phyloP scores from a whole-genome alignment of 2,888 invertebrate genomes.

The Macaria notata region DNA sequence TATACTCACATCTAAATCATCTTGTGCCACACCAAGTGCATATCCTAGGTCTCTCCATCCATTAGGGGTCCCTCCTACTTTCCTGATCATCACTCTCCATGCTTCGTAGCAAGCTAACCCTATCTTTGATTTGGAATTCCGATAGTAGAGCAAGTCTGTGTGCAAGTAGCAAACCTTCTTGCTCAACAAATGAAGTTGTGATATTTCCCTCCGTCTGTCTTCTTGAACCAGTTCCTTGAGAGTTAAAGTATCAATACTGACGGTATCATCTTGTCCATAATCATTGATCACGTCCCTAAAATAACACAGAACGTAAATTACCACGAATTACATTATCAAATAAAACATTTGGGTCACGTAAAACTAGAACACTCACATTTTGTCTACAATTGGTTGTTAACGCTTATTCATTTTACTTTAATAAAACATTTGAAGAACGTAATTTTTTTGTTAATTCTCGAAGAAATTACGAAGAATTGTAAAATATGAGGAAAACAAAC shows the following conservation, averaged over 20 bases:
- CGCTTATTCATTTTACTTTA: conserved; percentile 1
- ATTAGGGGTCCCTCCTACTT: conserved; percentile 66
- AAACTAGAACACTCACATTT: conserved; percentile 15
- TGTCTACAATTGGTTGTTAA: not conserved
- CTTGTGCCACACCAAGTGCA: conserved; percentile 56
- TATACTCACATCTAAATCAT: conserved; percentile 67
- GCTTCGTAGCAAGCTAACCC: conserved; percentile 65
- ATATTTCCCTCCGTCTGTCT: conserved; percentile 62
- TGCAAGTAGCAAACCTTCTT: conserved; percentile 68
- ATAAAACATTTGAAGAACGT: conserved; percentile 7
- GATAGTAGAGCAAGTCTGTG: conserved; percentile 66
- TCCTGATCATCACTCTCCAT: conserved; percentile 65
- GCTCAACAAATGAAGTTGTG: conserved; percentile 57
- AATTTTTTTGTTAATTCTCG: not conserved
- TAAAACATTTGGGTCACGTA: not conserved
- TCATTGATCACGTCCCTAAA: conserved; percentile 59
- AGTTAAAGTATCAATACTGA: conserved; percentile 66
- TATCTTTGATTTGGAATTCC: conserved; percentile 62
- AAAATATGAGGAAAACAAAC: conserved; percentile 19
- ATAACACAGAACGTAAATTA: conserved; percentile 21
- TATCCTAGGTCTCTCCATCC: conserved; percentile 71
- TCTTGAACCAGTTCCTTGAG: conserved; percentile 61
- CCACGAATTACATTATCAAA: not conserved
- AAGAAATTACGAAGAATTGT: not conserved
- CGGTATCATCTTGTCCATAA: conserved; percentile 58